These are phyloP conservation scores for Charadrius vociferus DNA, from an alignment of 2,113 vertebrate genomes.

Conservation along the genomic window DNA sequence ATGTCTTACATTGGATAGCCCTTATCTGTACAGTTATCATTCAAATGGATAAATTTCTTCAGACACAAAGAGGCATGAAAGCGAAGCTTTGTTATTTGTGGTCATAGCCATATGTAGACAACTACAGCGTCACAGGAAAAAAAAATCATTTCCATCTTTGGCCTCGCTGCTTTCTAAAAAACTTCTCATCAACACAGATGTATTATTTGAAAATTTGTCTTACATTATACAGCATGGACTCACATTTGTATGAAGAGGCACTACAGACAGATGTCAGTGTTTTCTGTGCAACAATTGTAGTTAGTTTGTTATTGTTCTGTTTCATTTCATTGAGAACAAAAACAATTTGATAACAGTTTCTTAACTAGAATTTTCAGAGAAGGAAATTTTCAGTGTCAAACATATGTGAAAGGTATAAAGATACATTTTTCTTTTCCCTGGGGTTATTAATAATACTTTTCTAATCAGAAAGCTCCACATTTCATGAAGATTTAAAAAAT, in stretches of 20 bases:
- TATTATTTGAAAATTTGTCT: neutral
- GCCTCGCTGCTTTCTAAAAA: neutral
- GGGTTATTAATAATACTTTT: neutral
- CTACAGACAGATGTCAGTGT: neutral
- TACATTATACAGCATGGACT: neutral
- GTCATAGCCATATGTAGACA: neutral
- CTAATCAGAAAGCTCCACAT: neutral
- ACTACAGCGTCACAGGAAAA: neutral
- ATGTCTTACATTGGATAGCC: neutral
- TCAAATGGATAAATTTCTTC: neutral
- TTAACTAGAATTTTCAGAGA: neutral
- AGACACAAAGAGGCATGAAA: neutral
- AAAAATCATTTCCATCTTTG: neutral
- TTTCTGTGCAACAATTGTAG: neutral
- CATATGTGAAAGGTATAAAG: neutral
- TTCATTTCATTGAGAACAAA: neutral
- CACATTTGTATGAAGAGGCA: neutral
- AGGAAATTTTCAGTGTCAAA: neutral
- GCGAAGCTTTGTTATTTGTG: fast-evolving
- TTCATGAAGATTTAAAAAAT: neutral
- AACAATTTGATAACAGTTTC: neutral
- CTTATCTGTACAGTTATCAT: neutral
- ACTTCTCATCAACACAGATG: neutral
- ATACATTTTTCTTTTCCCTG: neutral
- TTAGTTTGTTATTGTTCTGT: neutral